Conservation (phyloP, 2,113 vertebrate species). For the Microcebus tavaratra region DNA sequence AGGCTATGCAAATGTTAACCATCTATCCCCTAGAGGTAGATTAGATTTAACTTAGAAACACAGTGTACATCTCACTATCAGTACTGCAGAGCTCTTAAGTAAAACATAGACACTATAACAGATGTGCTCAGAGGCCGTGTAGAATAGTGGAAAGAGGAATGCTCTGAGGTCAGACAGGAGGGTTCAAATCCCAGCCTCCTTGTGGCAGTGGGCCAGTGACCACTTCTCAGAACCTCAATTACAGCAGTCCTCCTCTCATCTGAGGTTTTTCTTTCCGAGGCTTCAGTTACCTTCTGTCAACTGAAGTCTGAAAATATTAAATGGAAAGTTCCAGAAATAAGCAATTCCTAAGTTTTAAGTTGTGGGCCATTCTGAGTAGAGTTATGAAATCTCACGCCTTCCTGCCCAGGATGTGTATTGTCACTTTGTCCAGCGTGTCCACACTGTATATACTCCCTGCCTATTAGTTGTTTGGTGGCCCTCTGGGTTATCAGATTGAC, state of each 20-base stretch:
- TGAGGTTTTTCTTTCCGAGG: background rate
- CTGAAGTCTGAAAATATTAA: background rate
- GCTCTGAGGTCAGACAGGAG: background rate
- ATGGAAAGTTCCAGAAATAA: background rate
- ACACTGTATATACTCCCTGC: background rate
- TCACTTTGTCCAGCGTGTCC: background rate
- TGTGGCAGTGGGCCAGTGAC: background rate
- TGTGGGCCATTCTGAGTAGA: background rate
- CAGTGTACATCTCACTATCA: background rate
- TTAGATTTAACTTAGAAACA: background rate
- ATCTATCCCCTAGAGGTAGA: background rate
- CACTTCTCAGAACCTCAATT: background rate
- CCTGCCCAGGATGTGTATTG: background rate
- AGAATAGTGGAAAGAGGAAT: background rate
- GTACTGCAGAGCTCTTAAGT: background rate
- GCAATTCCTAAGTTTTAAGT: background rate
- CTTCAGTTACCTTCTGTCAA: background rate
- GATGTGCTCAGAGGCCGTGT: background rate
- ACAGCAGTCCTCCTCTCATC: background rate
- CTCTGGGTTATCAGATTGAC: background rate
- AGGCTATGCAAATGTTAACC: background rate
- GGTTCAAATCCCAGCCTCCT: background rate
- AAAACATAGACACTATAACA: background rate
- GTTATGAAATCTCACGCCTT: background rate
- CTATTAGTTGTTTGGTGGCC: background rate